Evolutionary conservation across 2,113 vertebrate species (phyloP).

Genomic region (Rhadina sibilatrix): DNA sequence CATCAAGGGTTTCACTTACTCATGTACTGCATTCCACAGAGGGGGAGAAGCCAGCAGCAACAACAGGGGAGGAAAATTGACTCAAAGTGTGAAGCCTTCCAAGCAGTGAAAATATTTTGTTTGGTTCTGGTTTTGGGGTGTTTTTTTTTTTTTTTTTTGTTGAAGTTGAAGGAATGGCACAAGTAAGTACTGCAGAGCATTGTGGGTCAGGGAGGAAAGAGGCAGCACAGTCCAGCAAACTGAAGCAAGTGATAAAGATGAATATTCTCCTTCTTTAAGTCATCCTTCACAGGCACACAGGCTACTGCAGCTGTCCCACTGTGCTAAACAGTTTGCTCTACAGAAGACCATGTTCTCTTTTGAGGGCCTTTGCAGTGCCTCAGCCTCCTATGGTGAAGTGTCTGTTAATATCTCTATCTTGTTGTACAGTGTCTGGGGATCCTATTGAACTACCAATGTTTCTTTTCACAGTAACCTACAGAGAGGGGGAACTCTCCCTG

Average conservation of each 20-base stretch:
- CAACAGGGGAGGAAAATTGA: background rate
- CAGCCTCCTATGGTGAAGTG: background rate
- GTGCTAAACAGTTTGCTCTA: background rate
- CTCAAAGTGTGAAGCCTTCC: background rate
- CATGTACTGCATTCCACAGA: background rate
- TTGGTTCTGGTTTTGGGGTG: background rate
- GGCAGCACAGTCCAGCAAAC: background rate
- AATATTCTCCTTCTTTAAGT: background rate
- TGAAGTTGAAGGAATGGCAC: background rate
- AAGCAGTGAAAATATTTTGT: background rate
- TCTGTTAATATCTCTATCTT: background rate
- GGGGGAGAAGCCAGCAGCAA: background rate
- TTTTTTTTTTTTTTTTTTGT: background rate
- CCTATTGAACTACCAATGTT: background rate
- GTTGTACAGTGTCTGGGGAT: background rate
- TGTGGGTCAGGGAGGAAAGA: background rate
- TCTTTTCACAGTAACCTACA: background rate
- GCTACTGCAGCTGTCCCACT: background rate
- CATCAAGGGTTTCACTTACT: background rate
- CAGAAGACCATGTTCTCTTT: background rate
- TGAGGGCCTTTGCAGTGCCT: background rate
- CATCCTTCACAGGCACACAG: background rate
- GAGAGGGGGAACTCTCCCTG: background rate
- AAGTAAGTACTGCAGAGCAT: background rate
- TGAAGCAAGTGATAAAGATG: background rate